These are phyloP conservation scores for Idaea biselata DNA, from an alignment of 2,888 invertebrate genomes.

Conservation along the genomic window DNA sequence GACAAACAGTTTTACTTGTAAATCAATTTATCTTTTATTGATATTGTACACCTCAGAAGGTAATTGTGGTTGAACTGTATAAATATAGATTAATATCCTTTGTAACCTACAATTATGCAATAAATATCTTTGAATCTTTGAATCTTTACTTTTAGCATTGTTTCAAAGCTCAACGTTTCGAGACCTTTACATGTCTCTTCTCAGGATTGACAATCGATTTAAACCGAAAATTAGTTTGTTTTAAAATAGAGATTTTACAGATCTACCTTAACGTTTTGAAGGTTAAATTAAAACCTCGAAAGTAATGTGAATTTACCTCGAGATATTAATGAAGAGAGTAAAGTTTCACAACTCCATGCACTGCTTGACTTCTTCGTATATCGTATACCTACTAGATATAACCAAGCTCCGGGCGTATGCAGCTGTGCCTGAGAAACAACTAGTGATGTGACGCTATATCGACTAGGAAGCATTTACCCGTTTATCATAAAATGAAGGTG, in stretches of 20 bases:
- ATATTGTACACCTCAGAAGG: too few relatives aligned
- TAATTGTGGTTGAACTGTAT: too few relatives aligned
- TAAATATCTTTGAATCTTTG: too few relatives aligned
- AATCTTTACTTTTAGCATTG: too few relatives aligned
- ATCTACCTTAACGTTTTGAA: not conserved
- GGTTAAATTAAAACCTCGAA: not conserved
- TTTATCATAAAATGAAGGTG: slow-evolving; percentile 3
- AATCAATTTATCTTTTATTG: too few relatives aligned
- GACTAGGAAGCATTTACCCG: slow-evolving; percentile 11
- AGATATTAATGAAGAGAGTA: slow-evolving; percentile 8
- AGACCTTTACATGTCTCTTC: too few relatives aligned
- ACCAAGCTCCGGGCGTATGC: slow-evolving; percentile 58
- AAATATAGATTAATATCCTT: too few relatives aligned
- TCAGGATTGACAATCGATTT: too few relatives aligned
- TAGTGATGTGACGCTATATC: slow-evolving; percentile 35
- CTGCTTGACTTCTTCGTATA: slow-evolving; percentile 33
- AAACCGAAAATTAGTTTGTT: too few relatives aligned
- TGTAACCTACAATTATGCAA: too few relatives aligned
- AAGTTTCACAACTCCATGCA: slow-evolving; percentile 20
- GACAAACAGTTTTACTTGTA: too few relatives aligned
- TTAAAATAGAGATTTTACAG: not conserved
- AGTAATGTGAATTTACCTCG: not conserved
- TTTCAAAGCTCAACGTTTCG: too few relatives aligned
- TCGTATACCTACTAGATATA: slow-evolving; percentile 55
- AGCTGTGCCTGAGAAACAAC: slow-evolving; percentile 71